phyloP scores from a whole-genome alignment of 1,140 invertebrate species.

The Galendromus occidentalis region DNA sequence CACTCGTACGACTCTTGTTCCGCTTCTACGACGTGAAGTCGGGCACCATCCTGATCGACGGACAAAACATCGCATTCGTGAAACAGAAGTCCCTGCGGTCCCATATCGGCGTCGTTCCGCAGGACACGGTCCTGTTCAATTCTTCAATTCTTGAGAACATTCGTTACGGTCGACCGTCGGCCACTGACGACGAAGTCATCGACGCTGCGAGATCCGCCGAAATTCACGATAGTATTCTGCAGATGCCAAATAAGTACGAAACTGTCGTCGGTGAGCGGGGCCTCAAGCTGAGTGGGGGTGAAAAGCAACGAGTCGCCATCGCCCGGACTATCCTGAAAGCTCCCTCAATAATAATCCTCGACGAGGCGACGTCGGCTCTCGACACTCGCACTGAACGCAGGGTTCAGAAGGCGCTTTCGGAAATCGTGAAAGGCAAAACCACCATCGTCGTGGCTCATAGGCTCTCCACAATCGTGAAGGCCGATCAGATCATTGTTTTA shows the following conservation, averaged over 20 bases:
- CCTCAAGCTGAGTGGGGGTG: slow-evolving; percentile 45
- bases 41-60: slow-evolving; percentile 69
- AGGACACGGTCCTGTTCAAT: slow-evolving; percentile 93
- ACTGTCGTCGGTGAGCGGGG: slow-evolving; percentile 32
- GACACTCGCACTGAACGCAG: slow-evolving; percentile 26
- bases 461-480: slow-evolving; percentile 75
- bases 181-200: slow-evolving; percentile 59
- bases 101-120: slow-evolving; percentile 76
- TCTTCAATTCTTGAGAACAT: slow-evolving; percentile 79
- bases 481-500: slow-evolving; percentile 74
- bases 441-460: slow-evolving; percentile 75
- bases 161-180: slow-evolving; percentile 60
- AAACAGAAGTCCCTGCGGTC: slow-evolving; percentile 51
- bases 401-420: slow-evolving; percentile 41
- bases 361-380: slow-evolving; percentile 44
- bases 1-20: slow-evolving; percentile 75
- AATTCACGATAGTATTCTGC: slow-evolving; percentile 78
- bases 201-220: slow-evolving; percentile 73
- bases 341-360: slow-evolving; percentile 61
- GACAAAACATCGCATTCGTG: slow-evolving; percentile 50
- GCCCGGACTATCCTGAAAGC: slow-evolving; percentile 69
- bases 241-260: slow-evolving; percentile 39
- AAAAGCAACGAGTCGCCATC: slow-evolving; percentile 83
- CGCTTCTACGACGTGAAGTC: slow-evolving; percentile 78
- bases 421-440: slow-evolving; percentile 60